Conservation (phyloP, 2,797 vertebrate species). For the Cryptoprocta ferox region DNA sequence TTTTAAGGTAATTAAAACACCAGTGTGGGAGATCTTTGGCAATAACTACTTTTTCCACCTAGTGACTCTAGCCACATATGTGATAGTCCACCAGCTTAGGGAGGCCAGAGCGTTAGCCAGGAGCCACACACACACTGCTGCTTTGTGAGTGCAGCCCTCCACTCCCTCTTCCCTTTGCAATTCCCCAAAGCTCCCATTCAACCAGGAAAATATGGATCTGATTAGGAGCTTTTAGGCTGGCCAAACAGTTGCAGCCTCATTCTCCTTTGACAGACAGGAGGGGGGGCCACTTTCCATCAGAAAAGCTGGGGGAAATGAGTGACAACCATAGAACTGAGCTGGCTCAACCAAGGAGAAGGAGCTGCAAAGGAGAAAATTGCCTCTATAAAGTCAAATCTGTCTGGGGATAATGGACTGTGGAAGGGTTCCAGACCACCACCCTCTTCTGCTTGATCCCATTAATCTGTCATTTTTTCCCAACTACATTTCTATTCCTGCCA, state of each 20-base stretch:
- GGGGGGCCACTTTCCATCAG: neutral
- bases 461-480: neutral
- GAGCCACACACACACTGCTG: neutral
- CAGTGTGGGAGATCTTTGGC: constrained; percentile 54
- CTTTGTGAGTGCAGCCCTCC: neutral
- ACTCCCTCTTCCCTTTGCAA: neutral
- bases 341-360: neutral
- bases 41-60: constrained; percentile 14
- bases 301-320: constrained; percentile 12
- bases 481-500: constrained; percentile 41
- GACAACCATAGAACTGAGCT: constrained; percentile 47
- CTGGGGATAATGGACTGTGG: neutral
- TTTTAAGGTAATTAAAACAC: constrained; percentile 47
- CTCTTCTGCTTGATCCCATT: neutral
- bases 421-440: neutral
- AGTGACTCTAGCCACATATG: neutral
- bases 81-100: neutral
- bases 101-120: neutral
- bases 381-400: neutral
- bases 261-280: neutral
- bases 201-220: constrained; percentile 48
- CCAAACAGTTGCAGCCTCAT: constrained; percentile 61
- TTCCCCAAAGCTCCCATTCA: constrained; percentile 26
- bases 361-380: constrained; percentile 56
- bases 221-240: constrained; percentile 42